Evolutionary conservation across 2,113 vertebrate genomes (phyloP), one percentile per base, ranked within the genome.

Genomic region (Galeopterus variegatus): DNA sequence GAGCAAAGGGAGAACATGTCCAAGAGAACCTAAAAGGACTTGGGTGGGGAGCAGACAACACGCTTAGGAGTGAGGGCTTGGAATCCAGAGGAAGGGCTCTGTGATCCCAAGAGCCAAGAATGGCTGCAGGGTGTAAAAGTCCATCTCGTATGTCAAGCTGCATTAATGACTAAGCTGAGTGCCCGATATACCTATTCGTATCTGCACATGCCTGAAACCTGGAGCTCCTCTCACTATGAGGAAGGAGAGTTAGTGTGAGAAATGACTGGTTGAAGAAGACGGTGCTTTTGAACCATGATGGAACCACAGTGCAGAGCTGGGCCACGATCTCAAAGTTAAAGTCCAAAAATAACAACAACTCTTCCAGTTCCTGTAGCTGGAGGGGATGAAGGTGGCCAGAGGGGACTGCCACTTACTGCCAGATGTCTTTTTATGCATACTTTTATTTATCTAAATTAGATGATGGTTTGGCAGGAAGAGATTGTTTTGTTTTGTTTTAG

Each of bases 391-490:
- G 45, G 31, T 0, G 45, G 58, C 58, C 28, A 5, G 33, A 36
- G 21, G 50, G 8, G 23, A 58, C 19, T 3, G 8, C 31, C 62
- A 26, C 33, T 18, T 8, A 2, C 77, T 26, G 64, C 10, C 54
- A 60, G 56, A 31, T 31, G 21, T 31, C 62, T 48, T 62, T 50
- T 86, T 15, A n/a, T 1, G 13, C 7, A 8, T 2, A 9, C 9
- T 52, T 92, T 90, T 48, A 67, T 41, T 93, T 28, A 84, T 65
- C 88, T 88, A 85, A 90, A 56, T 91, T 80, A 96, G 88, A 90
- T 23, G 52, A 67, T 13, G 56, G 56, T 62, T 81, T 13, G 8
- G 23, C 15, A 48, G 50, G 17, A 26, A 82, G 19, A 28, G 19
- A 5, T 48, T 41, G n/a, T 58, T 52, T 85, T 62, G 28, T 58